A percentile compares a stretch with the other conserved stretches of the same genome.
Conservation (phyloP, 1,140 invertebrate genomes). For the Caenorhabditis brenneri region DNA sequence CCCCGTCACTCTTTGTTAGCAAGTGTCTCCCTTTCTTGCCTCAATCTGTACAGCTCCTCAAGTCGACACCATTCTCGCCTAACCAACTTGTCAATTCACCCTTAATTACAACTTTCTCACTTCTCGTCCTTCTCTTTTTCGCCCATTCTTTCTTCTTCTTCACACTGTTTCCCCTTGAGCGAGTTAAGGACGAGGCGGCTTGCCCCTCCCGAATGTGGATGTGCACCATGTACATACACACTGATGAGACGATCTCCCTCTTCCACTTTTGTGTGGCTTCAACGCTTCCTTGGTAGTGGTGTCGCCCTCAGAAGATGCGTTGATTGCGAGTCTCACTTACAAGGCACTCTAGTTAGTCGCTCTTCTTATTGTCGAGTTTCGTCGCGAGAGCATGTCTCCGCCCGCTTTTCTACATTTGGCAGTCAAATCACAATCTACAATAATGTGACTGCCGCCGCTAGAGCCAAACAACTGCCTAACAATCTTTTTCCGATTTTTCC, state of each 20-base stretch:
- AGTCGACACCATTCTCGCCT: slow-evolving; percentile 37
- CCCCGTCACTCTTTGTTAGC: background rate
- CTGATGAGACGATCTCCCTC: background rate
- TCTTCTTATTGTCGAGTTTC: background rate
- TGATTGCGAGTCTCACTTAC: slow-evolving; percentile 42
- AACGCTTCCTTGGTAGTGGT: background rate
- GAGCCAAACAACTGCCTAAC: background rate
- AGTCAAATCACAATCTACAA: background rate
- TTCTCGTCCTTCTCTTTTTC: background rate
- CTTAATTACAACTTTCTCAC: slow-evolving; percentile 24
- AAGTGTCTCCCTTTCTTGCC: background rate
- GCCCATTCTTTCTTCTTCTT: background rate
- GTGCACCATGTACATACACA: background rate
- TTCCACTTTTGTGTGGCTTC: background rate
- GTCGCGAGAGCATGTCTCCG: background rate
- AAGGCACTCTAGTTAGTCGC: slow-evolving; percentile 11
- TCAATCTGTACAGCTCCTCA: slow-evolving; percentile 2
- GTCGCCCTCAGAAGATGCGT: slow-evolving; percentile 28
- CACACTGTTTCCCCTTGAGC: slow-evolving; percentile 42
- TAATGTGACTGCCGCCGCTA: background rate
- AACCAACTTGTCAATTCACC: slow-evolving; percentile 32
- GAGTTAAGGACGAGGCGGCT: background rate
- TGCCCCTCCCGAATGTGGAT: too few relatives aligned
- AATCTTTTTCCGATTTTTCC: background rate
- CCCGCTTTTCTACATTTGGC: background rate